phyloP scores from a whole-genome alignment of 2,797 vertebrate genomes.

The Toxotes lorentzi region DNA sequence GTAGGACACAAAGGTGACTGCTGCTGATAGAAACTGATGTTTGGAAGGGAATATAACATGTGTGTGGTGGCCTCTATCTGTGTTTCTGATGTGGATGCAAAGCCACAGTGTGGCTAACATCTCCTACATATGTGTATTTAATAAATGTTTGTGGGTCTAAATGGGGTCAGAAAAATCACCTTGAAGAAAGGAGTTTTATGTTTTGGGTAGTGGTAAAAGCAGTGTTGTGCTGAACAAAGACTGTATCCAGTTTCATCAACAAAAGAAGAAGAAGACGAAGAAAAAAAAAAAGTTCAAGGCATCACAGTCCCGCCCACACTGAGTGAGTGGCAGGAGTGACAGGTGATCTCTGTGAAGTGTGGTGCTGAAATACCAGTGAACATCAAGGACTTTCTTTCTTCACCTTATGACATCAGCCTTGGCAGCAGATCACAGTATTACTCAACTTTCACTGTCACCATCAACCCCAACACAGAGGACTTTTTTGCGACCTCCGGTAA shows the following conservation, averaged over 20 bases:
- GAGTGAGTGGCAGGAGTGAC: constrained; percentile 47
- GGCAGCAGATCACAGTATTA: not conserved
- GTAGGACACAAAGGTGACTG: constrained; percentile 37
- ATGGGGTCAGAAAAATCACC: constrained; percentile 31
- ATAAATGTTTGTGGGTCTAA: constrained; percentile 1
- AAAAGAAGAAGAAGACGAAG: constrained; percentile 9
- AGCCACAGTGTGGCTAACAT: not conserved
- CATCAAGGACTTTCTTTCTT: constrained; percentile 30
- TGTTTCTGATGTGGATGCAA: not conserved
- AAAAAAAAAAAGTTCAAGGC: constrained; percentile 39
- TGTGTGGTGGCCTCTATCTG: not conserved
- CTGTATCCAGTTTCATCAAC: constrained; percentile 29
- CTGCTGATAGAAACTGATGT: constrained; percentile 26
- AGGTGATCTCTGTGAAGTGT: constrained; percentile 16
- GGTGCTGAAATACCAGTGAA: not conserved
- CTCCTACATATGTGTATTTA: constrained; percentile 1
- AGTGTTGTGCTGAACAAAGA: constrained; percentile 24
- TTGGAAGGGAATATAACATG: constrained; percentile 18
- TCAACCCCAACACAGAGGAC: not conserved
- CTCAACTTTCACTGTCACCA: not conserved
- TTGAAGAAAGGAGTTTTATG: constrained; percentile 1
- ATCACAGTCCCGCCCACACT: constrained; percentile 33
- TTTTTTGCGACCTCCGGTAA: too few relatives aligned
- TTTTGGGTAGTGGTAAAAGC: constrained; percentile 8
- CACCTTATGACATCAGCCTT: not conserved